Evolutionary conservation across 2,113 vertebrate genomes (phyloP).

Genomic region (Oryzias javanicus): DNA sequence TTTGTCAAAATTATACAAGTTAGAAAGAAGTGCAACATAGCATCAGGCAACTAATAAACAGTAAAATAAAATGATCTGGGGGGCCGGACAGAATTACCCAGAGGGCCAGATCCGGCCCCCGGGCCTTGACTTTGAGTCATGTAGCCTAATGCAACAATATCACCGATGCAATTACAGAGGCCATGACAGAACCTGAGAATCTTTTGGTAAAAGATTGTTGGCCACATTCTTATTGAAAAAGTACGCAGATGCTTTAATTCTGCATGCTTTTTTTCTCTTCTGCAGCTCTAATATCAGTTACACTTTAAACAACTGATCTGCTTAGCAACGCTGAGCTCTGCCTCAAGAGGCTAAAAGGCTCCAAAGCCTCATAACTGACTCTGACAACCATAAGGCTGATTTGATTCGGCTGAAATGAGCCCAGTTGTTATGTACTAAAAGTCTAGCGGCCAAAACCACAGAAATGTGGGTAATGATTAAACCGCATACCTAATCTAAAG

Average conservation of each 20-base stretch:
- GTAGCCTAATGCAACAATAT: too few relatives aligned
- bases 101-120: too few relatives aligned
- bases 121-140: too few relatives aligned
- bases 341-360: conserved; percentile 45
- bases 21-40: too few relatives aligned
- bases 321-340: conserved; percentile 48
- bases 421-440: conserved; percentile 25
- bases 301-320: conserved; percentile 54
- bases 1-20: too few relatives aligned
- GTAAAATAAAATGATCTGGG: too few relatives aligned
- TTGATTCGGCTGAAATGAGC: conserved; percentile 31
- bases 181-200: too few relatives aligned
- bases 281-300: conserved; percentile 45
- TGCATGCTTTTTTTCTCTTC: conserved; percentile 4
- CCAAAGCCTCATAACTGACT: conserved; percentile 40
- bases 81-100: too few relatives aligned
- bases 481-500: background rate
- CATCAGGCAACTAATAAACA: too few relatives aligned
- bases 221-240: too few relatives aligned
- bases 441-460: conserved; percentile 11
- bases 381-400: conserved; percentile 20
- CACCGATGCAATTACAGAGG: too few relatives aligned
- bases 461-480: conserved; percentile 20
- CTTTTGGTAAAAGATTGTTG: too few relatives aligned
- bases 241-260: background rate